phyloP scores from a whole-genome alignment of 2,797 vertebrate species.

The Aselliscus stoliczkanus region DNA sequence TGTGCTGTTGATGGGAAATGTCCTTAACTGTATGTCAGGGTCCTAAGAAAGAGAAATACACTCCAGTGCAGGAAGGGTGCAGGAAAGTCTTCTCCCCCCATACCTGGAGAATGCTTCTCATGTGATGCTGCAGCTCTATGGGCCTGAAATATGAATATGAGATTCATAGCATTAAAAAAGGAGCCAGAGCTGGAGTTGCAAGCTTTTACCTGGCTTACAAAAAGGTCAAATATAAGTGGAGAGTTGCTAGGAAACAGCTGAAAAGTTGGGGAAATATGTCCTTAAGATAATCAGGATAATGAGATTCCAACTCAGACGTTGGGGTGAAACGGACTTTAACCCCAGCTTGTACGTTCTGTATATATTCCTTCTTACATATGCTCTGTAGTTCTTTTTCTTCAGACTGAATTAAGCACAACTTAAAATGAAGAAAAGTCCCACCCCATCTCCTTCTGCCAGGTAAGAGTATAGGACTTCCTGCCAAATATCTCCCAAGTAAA shows the following conservation, averaged over 20 bases:
- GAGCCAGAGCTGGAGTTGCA: neutral
- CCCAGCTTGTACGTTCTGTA: neutral
- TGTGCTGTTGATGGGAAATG: neutral
- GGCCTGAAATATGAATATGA: neutral
- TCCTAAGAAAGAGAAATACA: neutral
- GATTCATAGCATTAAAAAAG: neutral
- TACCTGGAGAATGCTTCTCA: neutral
- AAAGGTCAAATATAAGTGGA: neutral
- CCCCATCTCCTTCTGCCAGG: slow-evolving; percentile 19
- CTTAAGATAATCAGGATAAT: neutral
- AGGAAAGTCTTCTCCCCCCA: neutral
- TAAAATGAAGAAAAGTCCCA: neutral
- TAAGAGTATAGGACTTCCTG: neutral
- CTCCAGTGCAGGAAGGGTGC: fast-evolving
- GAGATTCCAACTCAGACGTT: neutral
- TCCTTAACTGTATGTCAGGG: neutral
- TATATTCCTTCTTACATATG: neutral
- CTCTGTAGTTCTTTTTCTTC: neutral
- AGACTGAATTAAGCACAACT: neutral
- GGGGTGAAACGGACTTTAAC: neutral
- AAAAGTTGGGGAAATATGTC: neutral
- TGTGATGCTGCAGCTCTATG: neutral
- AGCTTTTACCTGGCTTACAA: neutral
- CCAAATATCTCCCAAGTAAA: slow-evolving; percentile 19
- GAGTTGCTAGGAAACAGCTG: neutral